Evolutionary conservation across 2,888 invertebrate species (phyloP).

Genomic region (Blastobasis lacticolella): DNA sequence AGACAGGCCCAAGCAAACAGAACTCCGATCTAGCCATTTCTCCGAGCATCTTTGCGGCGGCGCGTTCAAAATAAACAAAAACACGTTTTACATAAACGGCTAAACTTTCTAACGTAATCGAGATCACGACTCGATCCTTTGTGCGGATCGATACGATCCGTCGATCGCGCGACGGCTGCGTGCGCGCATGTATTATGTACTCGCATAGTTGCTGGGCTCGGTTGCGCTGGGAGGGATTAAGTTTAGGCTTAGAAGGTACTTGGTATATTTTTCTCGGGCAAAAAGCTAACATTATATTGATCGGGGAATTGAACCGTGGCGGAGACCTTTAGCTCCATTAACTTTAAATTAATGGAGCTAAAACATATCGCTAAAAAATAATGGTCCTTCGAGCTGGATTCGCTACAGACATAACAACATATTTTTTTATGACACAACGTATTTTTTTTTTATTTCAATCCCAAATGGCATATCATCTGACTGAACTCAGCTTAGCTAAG

Average conservation of each 20-base stretch:
- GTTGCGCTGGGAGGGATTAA: conserved; percentile 19
- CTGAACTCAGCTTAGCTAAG: too few species aligned
- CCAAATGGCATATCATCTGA: too few species aligned
- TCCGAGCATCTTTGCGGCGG: too few species aligned
- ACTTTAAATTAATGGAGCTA: neutral
- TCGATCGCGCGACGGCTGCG: conserved; percentile 62
- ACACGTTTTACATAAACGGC: conserved; percentile 46
- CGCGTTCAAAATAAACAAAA: too few species aligned
- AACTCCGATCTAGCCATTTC: too few species aligned
- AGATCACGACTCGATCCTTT: conserved; percentile 68
- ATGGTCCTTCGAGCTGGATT: neutral
- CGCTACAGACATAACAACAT: too few species aligned
- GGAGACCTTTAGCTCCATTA: neutral
- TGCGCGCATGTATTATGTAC: conserved; percentile 66
- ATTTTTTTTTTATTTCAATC: too few species aligned
- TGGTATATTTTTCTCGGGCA: neutral
- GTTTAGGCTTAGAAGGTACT: neutral
- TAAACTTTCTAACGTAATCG: conserved; percentile 58
- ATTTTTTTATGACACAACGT: too few species aligned
- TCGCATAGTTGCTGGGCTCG: conserved; percentile 39
- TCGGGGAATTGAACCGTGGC: neutral
- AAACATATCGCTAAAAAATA: neutral
- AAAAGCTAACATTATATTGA: neutral
- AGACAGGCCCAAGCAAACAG: too few species aligned
- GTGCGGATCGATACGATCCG: conserved; percentile 65